phyloP scores from a whole-genome alignment of 2,113 vertebrate genomes.

The Australoheros scitulus region DNA sequence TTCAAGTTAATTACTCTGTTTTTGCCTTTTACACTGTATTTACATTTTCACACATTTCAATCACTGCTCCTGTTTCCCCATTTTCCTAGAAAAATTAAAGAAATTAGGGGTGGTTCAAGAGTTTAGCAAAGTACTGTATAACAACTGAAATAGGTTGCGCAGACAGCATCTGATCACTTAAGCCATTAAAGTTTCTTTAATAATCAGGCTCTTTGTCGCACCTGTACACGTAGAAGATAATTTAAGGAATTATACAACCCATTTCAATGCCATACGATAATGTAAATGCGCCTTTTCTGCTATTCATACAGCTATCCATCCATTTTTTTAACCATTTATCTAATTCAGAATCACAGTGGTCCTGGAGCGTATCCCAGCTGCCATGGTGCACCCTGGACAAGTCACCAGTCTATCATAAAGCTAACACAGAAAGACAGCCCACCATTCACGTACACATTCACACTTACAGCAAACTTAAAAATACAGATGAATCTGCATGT shows the following conservation, averaged over 20 bases:
- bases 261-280: not conserved
- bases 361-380: not conserved
- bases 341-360: not conserved
- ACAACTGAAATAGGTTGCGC: not conserved
- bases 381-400: not conserved
- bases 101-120: not conserved
- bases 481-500: not conserved
- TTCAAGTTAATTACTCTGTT: no score
- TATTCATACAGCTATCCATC: not conserved
- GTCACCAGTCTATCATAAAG: not conserved
- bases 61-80: not conserved
- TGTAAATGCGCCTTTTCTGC: conserved; percentile 21
- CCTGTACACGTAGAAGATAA: not conserved
- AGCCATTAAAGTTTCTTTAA: not conserved
- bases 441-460: not conserved
- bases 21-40: not conserved
- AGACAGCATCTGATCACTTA: not conserved
- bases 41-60: not conserved
- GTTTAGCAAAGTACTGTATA: not conserved
- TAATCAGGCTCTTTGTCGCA: not conserved
- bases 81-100: not conserved
- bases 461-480: not conserved
- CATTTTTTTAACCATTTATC: not conserved
- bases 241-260: not conserved
- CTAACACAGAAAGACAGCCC: not conserved